A percentile compares a stretch with the other conserved stretches of the same genome.
These are phyloP conservation scores for Etheostoma spectabile DNA, from an alignment of 2,113 vertebrate species.

Conservation along the genomic window DNA sequence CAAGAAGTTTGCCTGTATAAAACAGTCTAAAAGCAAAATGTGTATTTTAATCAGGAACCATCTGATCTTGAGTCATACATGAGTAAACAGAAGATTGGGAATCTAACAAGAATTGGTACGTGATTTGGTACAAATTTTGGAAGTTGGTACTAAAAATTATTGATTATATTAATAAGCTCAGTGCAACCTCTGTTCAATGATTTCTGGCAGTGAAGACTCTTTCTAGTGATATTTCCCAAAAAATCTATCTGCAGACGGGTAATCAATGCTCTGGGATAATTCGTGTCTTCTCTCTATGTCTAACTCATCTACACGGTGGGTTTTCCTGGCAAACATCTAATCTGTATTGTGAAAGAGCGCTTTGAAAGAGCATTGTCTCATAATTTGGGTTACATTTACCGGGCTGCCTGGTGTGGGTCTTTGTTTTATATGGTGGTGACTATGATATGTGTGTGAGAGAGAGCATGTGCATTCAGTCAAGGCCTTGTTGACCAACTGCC, in stretches of 20 bases:
- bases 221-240: not conserved
- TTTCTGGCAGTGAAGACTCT: conserved; percentile 15
- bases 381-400: conserved; percentile 25
- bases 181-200: not conserved
- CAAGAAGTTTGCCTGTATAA: not conserved
- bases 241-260: conserved; percentile 33
- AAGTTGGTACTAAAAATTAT: not conserved
- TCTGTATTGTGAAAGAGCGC: conserved; percentile 28
- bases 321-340: conserved; percentile 33
- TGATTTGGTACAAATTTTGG: not conserved
- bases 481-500: conserved; percentile 21
- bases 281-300: conserved; percentile 22
- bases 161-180: not conserved
- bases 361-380: conserved; percentile 36
- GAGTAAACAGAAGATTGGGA: not conserved
- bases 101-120: not conserved
- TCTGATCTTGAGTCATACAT: not conserved
- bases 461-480: conserved; percentile 54
- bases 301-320: conserved; percentile 31
- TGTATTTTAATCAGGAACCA: not conserved
- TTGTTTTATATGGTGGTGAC: conserved; percentile 17
- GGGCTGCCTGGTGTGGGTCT: conserved; percentile 27
- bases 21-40: not conserved
- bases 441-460: conserved; percentile 27
- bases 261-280: conserved; percentile 31